Percentiles rank a stretch among this genome's conserved stretches.
These are phyloP conservation scores for Ctenopoma kingsleyae DNA, from an alignment of 2,797 vertebrate species.

Conservation along the genomic window DNA sequence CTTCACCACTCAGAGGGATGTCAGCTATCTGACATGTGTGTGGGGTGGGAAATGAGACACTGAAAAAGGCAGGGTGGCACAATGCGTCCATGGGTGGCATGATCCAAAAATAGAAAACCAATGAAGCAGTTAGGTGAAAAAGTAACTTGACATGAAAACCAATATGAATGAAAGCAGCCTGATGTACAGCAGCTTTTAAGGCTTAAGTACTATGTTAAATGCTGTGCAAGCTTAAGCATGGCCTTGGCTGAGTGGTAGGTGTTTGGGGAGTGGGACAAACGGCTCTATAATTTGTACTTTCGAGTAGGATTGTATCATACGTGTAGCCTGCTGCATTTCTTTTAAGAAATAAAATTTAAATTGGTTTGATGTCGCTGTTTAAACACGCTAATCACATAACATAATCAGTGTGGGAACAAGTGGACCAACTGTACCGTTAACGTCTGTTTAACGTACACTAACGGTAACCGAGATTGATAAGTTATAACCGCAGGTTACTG, in stretches of 20 bases:
- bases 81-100: conserved; percentile 77
- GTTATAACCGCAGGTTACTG: neutral
- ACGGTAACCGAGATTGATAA: conserved; percentile 7
- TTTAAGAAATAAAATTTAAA: neutral
- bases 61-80: conserved; percentile 68
- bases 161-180: neutral
- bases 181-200: neutral
- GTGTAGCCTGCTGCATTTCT: neutral
- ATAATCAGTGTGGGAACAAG: neutral
- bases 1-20: conserved; percentile 68
- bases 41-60: conserved; percentile 65
- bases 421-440: neutral
- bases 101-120: conserved; percentile 80
- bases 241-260: neutral
- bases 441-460: neutral
- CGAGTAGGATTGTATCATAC: neutral
- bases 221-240: neutral
- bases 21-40: conserved; percentile 74
- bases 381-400: neutral
- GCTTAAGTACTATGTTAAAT: neutral
- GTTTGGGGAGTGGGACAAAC: neutral
- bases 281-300: neutral
- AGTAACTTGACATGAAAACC: conserved; percentile 19
- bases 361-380: neutral
- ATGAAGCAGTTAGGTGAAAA: conserved; percentile 36